These are phyloP conservation scores for Melanophora roralis DNA, from an alignment of 2,888 invertebrate genomes.

Conservation along the genomic window DNA sequence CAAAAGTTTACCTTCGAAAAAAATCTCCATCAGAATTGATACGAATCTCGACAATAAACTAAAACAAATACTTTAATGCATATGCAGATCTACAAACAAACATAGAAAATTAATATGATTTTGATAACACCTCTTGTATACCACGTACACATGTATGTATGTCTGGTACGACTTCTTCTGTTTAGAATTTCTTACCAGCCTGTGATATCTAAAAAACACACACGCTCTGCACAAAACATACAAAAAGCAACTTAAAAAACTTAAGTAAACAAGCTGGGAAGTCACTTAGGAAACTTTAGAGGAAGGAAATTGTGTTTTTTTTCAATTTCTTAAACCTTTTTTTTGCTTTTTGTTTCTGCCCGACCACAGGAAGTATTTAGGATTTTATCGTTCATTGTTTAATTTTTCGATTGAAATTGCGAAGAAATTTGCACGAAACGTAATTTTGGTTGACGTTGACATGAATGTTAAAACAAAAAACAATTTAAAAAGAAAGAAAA, in stretches of 20 bases:
- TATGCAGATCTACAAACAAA: background rate
- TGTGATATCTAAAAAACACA: background rate
- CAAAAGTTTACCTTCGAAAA: background rate
- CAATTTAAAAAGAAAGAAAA: too few relatives aligned
- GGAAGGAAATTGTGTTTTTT: slow-evolving; percentile 54
- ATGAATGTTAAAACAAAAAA: slow-evolving; percentile 32
- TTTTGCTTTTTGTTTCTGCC: slow-evolving; percentile 14
- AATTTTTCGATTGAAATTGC: slow-evolving; percentile 53
- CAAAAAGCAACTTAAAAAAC: background rate
- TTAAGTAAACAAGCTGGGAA: slow-evolving; percentile 45
- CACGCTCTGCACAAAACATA: background rate
- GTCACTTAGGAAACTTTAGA: slow-evolving; percentile 46
- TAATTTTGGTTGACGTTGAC: slow-evolving; percentile 54
- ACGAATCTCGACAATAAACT: background rate
- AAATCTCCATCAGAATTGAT: too few relatives aligned
- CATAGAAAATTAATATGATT: slow-evolving; percentile 26
- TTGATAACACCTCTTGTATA: background rate
- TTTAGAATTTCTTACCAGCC: background rate
- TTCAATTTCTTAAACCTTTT: slow-evolving; percentile 10
- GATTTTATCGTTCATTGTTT: slow-evolving; percentile 60
- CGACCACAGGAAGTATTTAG: slow-evolving; percentile 56
- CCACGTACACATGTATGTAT: too few relatives aligned
- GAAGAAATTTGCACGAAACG: slow-evolving; percentile 52
- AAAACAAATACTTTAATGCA: too few relatives aligned
- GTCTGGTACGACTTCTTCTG: background rate